These are phyloP conservation scores for Bovichtus variegatus DNA, from an alignment of 2,797 vertebrate species.

Conservation along the genomic window DNA sequence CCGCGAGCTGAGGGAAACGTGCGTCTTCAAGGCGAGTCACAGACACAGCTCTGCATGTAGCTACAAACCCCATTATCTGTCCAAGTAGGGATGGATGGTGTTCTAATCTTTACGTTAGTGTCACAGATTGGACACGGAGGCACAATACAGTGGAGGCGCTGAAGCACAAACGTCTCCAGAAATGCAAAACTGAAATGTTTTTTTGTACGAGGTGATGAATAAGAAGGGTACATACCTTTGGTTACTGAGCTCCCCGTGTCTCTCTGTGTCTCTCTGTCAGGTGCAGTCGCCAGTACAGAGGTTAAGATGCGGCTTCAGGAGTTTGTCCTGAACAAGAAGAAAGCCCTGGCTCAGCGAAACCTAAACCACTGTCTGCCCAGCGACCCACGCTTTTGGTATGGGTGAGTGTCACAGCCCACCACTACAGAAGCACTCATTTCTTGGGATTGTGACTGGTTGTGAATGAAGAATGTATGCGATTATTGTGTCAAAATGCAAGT, in stretches of 20 bases:
- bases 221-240: background rate
- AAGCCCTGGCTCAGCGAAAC: conserved; percentile 94
- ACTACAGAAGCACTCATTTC: background rate
- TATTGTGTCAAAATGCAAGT: background rate
- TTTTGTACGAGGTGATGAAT: background rate
- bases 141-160: background rate
- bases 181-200: background rate
- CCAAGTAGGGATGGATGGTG: conserved; percentile 33
- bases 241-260: background rate
- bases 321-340: conserved; percentile 98
- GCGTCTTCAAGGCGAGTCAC: conserved; percentile 29
- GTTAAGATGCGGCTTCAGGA: conserved; percentile 99
- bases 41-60: conserved; percentile 9
- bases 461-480: background rate
- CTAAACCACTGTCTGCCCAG: conserved; percentile 96
- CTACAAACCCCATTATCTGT: conserved; percentile 28
- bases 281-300: conserved; percentile 97
- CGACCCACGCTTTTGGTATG: conserved; percentile 97
- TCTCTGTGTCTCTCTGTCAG: conserved; percentile 73
- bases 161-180: background rate
- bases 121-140: conserved; percentile 7
- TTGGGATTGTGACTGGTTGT: conserved; percentile 3
- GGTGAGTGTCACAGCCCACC: conserved; percentile 87
- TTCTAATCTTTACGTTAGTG: conserved; percentile 29
- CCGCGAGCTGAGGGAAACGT: conserved; percentile 50